Conservation (phyloP, 2,113 vertebrate genomes). For the Platysternon megacephalum region DNA sequence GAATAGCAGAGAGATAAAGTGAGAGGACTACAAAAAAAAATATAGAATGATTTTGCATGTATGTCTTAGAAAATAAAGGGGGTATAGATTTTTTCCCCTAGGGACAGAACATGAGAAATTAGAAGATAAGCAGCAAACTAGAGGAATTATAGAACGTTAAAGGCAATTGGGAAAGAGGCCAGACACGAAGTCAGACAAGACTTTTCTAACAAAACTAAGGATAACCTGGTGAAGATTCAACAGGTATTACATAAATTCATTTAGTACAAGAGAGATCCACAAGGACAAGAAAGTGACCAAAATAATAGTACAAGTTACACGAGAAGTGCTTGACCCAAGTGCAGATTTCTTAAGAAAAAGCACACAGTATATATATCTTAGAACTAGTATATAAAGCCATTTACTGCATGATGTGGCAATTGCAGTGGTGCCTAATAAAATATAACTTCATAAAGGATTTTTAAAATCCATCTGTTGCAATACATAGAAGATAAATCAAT, state of each 20-base stretch:
- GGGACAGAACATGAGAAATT: background rate
- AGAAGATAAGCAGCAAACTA: background rate
- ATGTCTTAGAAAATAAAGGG: background rate
- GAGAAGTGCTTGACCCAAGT: background rate
- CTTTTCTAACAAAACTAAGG: background rate
- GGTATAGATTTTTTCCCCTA: background rate
- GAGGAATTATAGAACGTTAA: background rate
- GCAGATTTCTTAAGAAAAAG: background rate
- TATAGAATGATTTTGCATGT: background rate
- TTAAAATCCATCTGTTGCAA: background rate
- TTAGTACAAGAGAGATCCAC: background rate
- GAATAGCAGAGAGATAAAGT: background rate
- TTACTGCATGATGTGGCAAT: background rate
- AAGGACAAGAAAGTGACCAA: background rate
- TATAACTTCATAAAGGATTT: background rate
- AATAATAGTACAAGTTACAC: background rate
- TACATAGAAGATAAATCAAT: background rate
- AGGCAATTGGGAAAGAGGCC: background rate
- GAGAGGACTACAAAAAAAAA: background rate
- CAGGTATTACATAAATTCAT: background rate
- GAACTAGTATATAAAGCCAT: background rate
- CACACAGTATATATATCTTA: background rate
- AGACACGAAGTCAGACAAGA: background rate
- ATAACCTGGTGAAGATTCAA: background rate
- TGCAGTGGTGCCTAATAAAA: background rate